These are phyloP conservation scores for Drosophila kuntzei DNA, from an alignment of 2,888 invertebrate species.

Conservation along the genomic window DNA sequence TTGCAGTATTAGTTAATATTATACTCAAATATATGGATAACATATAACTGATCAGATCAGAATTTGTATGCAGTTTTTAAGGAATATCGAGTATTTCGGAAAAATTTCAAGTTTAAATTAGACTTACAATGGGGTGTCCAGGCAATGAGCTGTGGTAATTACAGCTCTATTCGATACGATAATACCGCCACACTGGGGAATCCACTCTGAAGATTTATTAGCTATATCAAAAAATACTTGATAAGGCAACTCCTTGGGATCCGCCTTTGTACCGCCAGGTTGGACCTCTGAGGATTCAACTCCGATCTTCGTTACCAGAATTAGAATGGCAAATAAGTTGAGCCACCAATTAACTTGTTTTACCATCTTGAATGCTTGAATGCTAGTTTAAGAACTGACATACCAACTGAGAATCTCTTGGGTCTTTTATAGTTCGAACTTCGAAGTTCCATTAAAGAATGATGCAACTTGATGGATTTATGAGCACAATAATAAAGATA, in stretches of 20 bases:
- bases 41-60: too few species aligned
- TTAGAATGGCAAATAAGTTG: not conserved
- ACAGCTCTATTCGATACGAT: not conserved
- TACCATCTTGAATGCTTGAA: not conserved
- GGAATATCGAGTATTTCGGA: too few species aligned
- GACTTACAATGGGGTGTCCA: not conserved
- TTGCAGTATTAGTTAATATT: too few species aligned
- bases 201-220: not conserved
- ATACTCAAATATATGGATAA: too few species aligned
- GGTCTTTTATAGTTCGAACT: not conserved
- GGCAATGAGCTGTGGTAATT: slow-evolving; percentile 2
- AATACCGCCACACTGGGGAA: not conserved
- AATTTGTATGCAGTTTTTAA: too few species aligned
- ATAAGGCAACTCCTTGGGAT: not conserved
- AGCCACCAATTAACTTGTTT: not conserved
- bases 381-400: not conserved
- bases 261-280: not conserved
- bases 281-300: not conserved
- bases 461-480: slow-evolving; percentile 1
- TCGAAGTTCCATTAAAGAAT: not conserved
- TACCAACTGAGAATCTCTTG: not conserved
- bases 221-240: slow-evolving; percentile 1
- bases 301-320: not conserved
- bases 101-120: too few species aligned
- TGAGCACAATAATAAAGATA: not conserved